Conservation (phyloP, 2,113 vertebrate species). For the Bubo bubo region DNA sequence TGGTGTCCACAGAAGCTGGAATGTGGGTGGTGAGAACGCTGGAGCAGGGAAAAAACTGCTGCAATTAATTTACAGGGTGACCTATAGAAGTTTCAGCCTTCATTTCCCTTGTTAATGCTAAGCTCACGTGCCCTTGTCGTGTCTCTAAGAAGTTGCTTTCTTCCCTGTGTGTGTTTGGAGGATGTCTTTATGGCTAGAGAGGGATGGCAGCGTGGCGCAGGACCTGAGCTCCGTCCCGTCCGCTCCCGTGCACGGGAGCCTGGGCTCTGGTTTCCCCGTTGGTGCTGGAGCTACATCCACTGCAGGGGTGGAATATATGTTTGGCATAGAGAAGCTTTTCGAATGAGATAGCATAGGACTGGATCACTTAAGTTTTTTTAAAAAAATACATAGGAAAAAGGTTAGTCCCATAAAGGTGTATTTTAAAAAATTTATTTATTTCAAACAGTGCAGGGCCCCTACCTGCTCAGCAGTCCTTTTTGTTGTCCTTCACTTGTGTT, state of each 20-base stretch:
- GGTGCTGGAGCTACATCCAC: fast-evolving
- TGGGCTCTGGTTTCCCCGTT: background rate
- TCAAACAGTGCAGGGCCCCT: background rate
- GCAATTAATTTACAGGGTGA: background rate
- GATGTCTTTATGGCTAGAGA: background rate
- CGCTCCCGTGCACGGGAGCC: fast-evolving
- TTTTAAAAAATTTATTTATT: background rate
- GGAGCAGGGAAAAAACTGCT: background rate
- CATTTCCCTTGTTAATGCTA: background rate
- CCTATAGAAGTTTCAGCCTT: background rate
- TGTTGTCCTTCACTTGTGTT: background rate
- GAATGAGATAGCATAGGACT: background rate
- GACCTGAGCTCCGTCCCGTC: background rate
- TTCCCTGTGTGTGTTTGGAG: background rate
- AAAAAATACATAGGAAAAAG: background rate
- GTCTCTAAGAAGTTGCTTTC: background rate
- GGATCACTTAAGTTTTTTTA: background rate
- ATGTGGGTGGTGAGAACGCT: background rate
- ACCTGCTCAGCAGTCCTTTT: background rate
- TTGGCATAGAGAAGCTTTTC: background rate
- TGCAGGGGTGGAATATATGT: fast-evolving
- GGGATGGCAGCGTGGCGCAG: fast-evolving
- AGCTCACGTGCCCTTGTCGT: fast-evolving
- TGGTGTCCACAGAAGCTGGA: background rate
- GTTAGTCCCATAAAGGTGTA: background rate